Percentiles rank a stretch among this genome's conserved stretches.
Evolutionary conservation across 2,888 invertebrate species (phyloP).

Genomic region (Uropetala carovei): DNA sequence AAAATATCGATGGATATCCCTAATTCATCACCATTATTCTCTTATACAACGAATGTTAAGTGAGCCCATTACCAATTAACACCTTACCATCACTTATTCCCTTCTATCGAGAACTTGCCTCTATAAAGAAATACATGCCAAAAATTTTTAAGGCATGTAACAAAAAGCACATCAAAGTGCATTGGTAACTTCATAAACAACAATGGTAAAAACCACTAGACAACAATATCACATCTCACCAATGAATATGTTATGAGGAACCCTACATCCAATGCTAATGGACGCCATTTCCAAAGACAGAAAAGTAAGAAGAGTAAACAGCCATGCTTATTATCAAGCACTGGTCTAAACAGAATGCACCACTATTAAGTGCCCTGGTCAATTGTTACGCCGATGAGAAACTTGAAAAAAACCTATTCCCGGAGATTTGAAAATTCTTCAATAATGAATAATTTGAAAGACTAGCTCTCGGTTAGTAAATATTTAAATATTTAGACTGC

Average conservation of each 20-base stretch:
- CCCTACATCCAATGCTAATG: conserved; percentile 65
- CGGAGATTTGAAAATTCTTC: conserved; percentile 57
- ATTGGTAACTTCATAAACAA: conserved; percentile 63
- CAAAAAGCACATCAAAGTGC: conserved; percentile 60
- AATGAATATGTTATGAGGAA: conserved; percentile 67
- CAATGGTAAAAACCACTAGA: conserved; percentile 64
- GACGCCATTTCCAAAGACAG: conserved; percentile 64
- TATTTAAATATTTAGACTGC: conserved; percentile 65
- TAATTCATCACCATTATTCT: conserved; percentile 63
- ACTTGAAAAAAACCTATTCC: conserved; percentile 62
- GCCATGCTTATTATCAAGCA: conserved; percentile 58
- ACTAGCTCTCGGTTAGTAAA: conserved; percentile 65
- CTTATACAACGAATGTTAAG: conserved; percentile 60
- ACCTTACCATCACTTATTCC: conserved; percentile 54
- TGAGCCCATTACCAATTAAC: conserved; percentile 63
- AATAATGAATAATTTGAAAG: conserved; percentile 65
- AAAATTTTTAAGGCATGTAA: conserved; percentile 56
- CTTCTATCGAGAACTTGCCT: conserved; percentile 49
- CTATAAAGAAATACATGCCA: conserved; percentile 52
- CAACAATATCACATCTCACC: conserved; percentile 68
- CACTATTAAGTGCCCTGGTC: conserved; percentile 60
- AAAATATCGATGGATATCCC: conserved; percentile 64
- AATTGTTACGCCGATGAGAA: conserved; percentile 57
- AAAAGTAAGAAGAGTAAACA: conserved; percentile 60
- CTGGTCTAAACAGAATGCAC: conserved; percentile 63